phyloP scores from a whole-genome alignment of 2,888 invertebrate species.

The Pheosia tremula region DNA sequence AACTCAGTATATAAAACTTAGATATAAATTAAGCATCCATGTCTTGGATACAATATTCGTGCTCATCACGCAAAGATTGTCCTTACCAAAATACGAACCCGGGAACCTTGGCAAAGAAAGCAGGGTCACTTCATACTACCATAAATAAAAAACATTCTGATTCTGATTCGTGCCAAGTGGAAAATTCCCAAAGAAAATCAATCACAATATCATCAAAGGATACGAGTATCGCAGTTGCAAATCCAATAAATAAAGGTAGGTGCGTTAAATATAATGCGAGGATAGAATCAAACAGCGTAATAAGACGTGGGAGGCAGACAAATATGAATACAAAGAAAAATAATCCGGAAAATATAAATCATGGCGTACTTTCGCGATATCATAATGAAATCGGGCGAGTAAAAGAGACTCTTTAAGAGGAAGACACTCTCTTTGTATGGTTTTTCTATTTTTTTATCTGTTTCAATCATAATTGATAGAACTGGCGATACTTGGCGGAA shows the following conservation, averaged over 20 bases:
- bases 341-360: slow-evolving; percentile 57
- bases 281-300: slow-evolving; percentile 39
- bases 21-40: too few species aligned
- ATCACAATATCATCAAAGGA: slow-evolving; percentile 6
- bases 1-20: too few species aligned
- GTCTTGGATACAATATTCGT: too few species aligned
- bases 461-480: too few species aligned
- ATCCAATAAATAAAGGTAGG: slow-evolving; percentile 17
- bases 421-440: neutral
- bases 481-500: too few species aligned
- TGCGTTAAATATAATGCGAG: slow-evolving; percentile 13
- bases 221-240: slow-evolving; percentile 19
- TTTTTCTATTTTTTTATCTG: too few species aligned
- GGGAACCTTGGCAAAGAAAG: too few species aligned
- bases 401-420: slow-evolving; percentile 41
- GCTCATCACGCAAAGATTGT: too few species aligned
- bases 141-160: slow-evolving; percentile 4
- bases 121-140: neutral
- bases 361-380: slow-evolving; percentile 54
- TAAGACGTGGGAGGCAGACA: slow-evolving; percentile 41
- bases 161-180: neutral
- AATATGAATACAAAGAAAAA: slow-evolving; percentile 48
- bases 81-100: too few species aligned
- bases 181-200: neutral
- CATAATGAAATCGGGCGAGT: slow-evolving; percentile 69